phyloP scores from a whole-genome alignment of 2,113 vertebrate genomes.

The Myotis lucifugus region DNA sequence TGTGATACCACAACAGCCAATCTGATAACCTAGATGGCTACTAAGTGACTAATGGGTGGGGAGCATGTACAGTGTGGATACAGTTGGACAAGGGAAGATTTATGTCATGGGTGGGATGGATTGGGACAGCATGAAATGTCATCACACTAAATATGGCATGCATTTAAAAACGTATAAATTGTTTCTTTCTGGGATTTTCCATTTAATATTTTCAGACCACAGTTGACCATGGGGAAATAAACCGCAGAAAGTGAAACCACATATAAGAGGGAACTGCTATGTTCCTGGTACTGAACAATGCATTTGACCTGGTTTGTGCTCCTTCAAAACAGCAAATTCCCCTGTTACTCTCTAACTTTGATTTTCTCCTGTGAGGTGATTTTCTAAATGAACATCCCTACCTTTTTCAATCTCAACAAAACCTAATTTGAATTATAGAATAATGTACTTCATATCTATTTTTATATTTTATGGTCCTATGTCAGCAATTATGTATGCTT shows the following conservation, averaged over 20 bases:
- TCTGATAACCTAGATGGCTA: no score
- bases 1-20: background rate
- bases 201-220: background rate
- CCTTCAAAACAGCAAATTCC: background rate
- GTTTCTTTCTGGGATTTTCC: background rate
- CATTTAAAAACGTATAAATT: background rate
- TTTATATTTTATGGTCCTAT: background rate
- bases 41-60: background rate
- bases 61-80: background rate
- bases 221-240: background rate
- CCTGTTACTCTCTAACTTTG: background rate
- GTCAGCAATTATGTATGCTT: background rate
- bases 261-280: no score
- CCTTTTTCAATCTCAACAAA: background rate
- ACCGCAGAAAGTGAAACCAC: background rate
- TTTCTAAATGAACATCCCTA: background rate
- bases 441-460: background rate
- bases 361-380: background rate
- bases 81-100: no score
- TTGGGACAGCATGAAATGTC: background rate
- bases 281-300: background rate
- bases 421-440: constrained; percentile 20
- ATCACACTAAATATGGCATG: background rate
- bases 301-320: background rate
- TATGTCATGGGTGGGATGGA: background rate